phyloP scores from a whole-genome alignment of 2,888 invertebrate species.

The Tenthredo notha region DNA sequence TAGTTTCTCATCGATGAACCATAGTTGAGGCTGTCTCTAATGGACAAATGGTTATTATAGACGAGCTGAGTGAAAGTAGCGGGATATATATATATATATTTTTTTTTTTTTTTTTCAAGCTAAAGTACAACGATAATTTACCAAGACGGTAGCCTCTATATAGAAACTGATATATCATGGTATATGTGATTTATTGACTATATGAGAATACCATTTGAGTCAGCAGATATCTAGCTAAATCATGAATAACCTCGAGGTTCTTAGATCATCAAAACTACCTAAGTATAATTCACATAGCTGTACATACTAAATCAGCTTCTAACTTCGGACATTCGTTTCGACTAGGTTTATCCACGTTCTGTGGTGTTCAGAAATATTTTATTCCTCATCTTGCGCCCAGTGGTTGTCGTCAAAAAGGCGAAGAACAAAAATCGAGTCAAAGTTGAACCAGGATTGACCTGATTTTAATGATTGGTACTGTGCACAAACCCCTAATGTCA shows the following conservation, averaged over 20 bases:
- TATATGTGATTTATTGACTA: constrained; percentile 12
- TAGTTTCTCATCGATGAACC: constrained; percentile 17
- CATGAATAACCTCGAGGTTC: constrained; percentile 11
- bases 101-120: not conserved
- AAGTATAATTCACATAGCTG: not conserved
- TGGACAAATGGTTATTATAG: constrained; percentile 18
- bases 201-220: not conserved
- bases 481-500: too few species aligned
- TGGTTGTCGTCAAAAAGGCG: too few species aligned
- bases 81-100: too few species aligned
- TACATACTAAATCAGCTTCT: not conserved
- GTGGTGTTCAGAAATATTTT: not conserved
- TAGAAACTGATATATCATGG: constrained; percentile 11
- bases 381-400: not conserved
- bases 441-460: too few species aligned
- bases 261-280: not conserved
- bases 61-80: constrained; percentile 35
- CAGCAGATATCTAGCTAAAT: not conserved
- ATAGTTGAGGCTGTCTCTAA: not conserved
- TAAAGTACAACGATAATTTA: not conserved
- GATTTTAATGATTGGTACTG: too few species aligned
- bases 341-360: not conserved
- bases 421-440: too few species aligned
- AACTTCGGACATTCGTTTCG: not conserved
- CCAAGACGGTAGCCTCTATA: constrained; percentile 21